Conservation (phyloP, 2,888 invertebrate genomes). For the Pristionchus entomophagus region DNA sequence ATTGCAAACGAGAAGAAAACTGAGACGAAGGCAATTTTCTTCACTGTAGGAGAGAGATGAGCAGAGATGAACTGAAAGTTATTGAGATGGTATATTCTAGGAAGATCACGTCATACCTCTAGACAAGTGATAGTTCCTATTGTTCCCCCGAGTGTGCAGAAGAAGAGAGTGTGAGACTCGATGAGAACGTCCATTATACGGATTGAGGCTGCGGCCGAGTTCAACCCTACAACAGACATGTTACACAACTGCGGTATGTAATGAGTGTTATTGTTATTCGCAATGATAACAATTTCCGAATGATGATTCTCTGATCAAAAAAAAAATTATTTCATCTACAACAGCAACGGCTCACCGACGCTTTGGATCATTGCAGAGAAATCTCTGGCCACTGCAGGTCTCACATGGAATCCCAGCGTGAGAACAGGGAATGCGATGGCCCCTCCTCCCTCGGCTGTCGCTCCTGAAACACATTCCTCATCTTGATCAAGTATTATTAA, state of each 20-base stretch:
- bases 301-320: neutral
- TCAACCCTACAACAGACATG: conserved; percentile 72
- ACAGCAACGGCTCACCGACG: conserved; percentile 46
- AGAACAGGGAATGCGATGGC: conserved; percentile 62
- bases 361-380: conserved; percentile 63
- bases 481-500: no score
- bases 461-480: conserved; percentile 39
- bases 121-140: conserved; percentile 67
- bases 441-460: conserved; percentile 62
- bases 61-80: conserved; percentile 18
- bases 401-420: conserved; percentile 53
- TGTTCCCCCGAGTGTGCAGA: conserved; percentile 63
- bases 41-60: conserved; percentile 50
- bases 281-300: neutral
- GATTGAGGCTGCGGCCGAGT: conserved; percentile 71
- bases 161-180: conserved; percentile 60
- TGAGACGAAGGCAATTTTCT: conserved; percentile 73
- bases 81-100: neutral
- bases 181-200: conserved; percentile 62
- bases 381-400: conserved; percentile 53
- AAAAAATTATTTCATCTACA: no score
- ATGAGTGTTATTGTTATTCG: no score
- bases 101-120: conserved; percentile 23
- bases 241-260: no score
- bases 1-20: conserved; percentile 72